Conservation (phyloP, 2,797 vertebrate species). For the Syngnathus rostellatus region DNA sequence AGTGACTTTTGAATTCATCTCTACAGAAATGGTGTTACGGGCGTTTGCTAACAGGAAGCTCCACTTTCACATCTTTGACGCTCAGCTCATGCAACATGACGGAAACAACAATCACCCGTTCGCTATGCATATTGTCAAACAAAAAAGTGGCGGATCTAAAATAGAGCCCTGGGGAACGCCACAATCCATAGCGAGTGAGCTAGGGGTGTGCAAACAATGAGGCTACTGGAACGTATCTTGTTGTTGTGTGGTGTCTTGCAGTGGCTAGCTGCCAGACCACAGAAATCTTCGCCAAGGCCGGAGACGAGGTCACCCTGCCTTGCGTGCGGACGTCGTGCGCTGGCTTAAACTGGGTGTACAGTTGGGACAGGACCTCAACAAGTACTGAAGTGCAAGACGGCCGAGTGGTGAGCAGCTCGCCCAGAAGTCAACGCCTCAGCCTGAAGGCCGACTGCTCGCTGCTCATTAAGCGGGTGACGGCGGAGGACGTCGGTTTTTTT, state of each 20-base stretch:
- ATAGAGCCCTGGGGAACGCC: too few relatives aligned
- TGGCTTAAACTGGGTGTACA: fast-evolving
- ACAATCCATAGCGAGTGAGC: too few relatives aligned
- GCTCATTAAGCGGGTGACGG: constrained; percentile 9
- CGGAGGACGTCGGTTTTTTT: constrained; percentile 7
- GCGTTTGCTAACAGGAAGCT: not conserved
- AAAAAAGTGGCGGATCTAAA: too few relatives aligned
- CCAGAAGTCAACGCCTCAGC: constrained; percentile 5
- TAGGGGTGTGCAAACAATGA: too few relatives aligned
- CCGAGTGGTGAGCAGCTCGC: fast-evolving
- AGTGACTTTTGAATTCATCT: not conserved
- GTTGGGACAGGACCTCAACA: fast-evolving
- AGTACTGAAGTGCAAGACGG: fast-evolving
- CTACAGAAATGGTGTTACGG: not conserved
- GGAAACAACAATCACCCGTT: too few relatives aligned
- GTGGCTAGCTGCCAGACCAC: fast-evolving
- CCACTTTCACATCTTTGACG: too few relatives aligned
- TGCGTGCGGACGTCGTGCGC: constrained; percentile 1
- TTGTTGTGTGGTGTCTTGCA: not conserved
- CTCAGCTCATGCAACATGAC: not conserved
- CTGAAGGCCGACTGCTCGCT: constrained; percentile 15
- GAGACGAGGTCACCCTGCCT: not conserved
- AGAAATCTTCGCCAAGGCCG: not conserved
- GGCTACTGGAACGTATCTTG: not conserved
- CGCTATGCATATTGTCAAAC: too few relatives aligned